Base-by-base conservation (phyloP, 2,888 invertebrate species). In the Mactromeris polynyma region DNA sequence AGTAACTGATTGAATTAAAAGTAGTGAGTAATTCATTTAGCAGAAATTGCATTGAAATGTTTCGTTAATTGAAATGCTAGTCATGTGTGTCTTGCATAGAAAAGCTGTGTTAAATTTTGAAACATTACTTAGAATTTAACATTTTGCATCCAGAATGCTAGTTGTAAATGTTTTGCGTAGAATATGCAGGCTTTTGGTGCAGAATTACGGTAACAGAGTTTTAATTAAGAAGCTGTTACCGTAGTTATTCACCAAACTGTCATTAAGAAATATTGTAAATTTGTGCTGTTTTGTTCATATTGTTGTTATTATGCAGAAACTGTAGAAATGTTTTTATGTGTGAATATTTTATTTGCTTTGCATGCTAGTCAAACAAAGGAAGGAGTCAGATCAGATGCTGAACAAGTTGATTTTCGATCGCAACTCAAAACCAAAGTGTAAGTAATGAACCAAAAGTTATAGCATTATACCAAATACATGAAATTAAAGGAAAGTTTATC, bases 341-440 rank as follows among this genome's bases (percentile, higher is more conserved):
- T 33, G 33, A 33, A 78, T 79, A n/a, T 19, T 46, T 21, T 31
- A 33, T 83, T 69, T 82, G 82, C 82, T 77, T 73, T 73, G 73
- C 73, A 73, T 73, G 73, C 73, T 73, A 94, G 94, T 83, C 89
- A 92, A 90, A 94, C 94, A 36, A 93, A 93, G 83, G 94, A 92
- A 80, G 94, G 93, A 46, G 93, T 94, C 19, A 87, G 89, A 64
- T 85, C 86, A 31, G 90, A 88, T 33, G 87, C 92, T 9, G 92
- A 93, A 69, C 94, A 94, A 83, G 77, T 92, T 31, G 94, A 94
- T 86, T 94, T 93, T 82, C 90, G 94, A 64, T 89, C 89, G 26
- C 83, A 89, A 38, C 91, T 94, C n/a, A 92, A 91, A 89, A 83
- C 87, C n/a, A 81, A 86, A 58, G 90, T 90, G 91, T 92, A 92